Evolutionary conservation across 1,140 invertebrate genomes (phyloP).

Genomic region (Rhynchophorus ferrugineus): DNA sequence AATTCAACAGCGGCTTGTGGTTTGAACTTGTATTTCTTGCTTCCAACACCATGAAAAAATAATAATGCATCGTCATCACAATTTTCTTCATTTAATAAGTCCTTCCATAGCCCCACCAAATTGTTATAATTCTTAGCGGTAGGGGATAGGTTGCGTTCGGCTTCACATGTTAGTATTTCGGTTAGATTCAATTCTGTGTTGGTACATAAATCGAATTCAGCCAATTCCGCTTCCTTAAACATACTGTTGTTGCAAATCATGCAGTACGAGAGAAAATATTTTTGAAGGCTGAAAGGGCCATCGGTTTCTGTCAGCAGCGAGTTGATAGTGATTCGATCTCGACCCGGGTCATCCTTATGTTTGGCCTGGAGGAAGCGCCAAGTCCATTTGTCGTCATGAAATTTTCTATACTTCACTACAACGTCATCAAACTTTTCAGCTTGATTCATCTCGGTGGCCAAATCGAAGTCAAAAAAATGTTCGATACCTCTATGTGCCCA

Average conservation of each 20-base stretch:
- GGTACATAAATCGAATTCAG: constrained; percentile 5
- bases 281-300: neutral
- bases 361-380: constrained; percentile 13
- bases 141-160: neutral
- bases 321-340: constrained; percentile 1
- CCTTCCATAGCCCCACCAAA: neutral
- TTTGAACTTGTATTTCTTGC: neutral
- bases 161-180: neutral
- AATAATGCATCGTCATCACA: neutral
- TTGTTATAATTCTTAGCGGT: neutral
- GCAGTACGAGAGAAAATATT: constrained; percentile 10
- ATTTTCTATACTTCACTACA: constrained; percentile 2
- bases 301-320: neutral
- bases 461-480: neutral
- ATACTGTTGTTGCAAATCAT: neutral
- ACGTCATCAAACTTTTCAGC: constrained; percentile 23
- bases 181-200: constrained; percentile 7
- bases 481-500: constrained; percentile 1
- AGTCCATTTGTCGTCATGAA: neutral
- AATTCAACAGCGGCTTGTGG: neutral
- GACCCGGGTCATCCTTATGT: constrained; percentile 2
- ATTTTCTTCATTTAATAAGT: neutral
- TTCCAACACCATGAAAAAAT: neutral
- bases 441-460: constrained; percentile 19
- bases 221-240: neutral